Conservation (phyloP, 2,113 vertebrate species). For the Amphiprion ocellaris region DNA sequence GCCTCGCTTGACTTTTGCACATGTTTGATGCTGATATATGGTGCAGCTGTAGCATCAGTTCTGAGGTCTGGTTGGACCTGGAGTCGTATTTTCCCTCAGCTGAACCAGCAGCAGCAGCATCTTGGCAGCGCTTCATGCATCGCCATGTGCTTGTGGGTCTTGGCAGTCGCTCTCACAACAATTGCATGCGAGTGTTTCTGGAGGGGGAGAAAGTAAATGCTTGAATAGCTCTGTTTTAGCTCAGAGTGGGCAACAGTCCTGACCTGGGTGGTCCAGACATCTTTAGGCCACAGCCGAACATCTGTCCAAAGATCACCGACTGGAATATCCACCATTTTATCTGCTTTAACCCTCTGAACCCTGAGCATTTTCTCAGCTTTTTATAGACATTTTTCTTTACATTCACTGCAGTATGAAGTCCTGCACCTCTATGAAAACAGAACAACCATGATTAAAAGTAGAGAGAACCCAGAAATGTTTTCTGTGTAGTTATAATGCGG, state of each 20-base stretch:
- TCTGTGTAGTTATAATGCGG: no score
- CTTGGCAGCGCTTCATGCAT: constrained; percentile 35
- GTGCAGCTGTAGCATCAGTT: not conserved
- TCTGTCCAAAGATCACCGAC: constrained; percentile 18
- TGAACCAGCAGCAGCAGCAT: constrained; percentile 49
- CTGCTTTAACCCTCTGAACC: no score
- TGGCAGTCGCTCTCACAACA: constrained; percentile 27
- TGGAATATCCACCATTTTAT: not conserved
- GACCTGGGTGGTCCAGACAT: constrained; percentile 41
- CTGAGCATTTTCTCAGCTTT: no score
- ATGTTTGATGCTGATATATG: no score
- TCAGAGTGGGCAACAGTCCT: constrained; percentile 14
- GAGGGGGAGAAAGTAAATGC: constrained; percentile 32
- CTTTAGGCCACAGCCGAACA: not conserved
- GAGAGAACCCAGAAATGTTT: no score
- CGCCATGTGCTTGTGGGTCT: constrained; percentile 43
- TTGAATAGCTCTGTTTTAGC: constrained; percentile 30
- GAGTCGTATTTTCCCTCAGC: constrained; percentile 25
- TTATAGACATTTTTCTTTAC: no score
- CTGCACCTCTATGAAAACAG: no score
- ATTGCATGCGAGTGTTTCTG: constrained; percentile 45
- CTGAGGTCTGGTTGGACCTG: not conserved
- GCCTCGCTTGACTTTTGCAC: no score
- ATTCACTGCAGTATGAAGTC: no score
- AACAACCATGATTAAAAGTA: no score